Evolutionary conservation across 1,140 invertebrate genomes (phyloP).

Genomic region (Heliconius eleuchia): DNA sequence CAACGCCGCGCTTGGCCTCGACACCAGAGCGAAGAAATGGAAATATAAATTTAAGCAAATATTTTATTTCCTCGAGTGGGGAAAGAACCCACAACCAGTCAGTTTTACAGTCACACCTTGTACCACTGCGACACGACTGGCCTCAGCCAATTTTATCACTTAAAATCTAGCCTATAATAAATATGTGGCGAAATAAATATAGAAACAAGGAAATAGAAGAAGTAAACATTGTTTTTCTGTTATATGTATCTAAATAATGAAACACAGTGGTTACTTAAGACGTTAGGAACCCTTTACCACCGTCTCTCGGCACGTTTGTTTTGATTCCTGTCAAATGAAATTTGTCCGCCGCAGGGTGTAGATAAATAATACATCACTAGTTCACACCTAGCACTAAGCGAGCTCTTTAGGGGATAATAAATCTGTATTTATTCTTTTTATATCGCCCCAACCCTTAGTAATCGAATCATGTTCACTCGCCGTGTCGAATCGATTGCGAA

Average conservation of each 20-base stretch:
- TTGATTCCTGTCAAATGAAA: conserved; percentile 74
- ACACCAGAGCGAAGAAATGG: too few relatives aligned
- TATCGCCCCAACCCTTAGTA: conserved; percentile 69
- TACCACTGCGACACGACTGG: too few relatives aligned
- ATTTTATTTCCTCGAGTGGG: too few relatives aligned
- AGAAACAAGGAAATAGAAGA: neutral
- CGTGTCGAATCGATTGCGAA: conserved; percentile 74
- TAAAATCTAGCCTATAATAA: neutral
- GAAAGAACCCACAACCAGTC: too few relatives aligned
- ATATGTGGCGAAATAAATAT: neutral
- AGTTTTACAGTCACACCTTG: too few relatives aligned
- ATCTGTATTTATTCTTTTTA: conserved; percentile 81
- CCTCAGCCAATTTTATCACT: neutral
- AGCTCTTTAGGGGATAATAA: conserved; percentile 79
- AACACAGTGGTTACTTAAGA: conserved; percentile 23
- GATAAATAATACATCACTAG: conserved; percentile 77
- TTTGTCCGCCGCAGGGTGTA: conserved; percentile 64
- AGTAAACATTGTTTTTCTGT: neutral
- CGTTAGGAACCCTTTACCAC: conserved; percentile 45
- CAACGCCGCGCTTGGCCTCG: too few relatives aligned
- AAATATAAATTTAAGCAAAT: too few relatives aligned
- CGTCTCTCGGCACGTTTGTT: conserved; percentile 55
- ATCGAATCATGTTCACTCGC: conserved; percentile 71
- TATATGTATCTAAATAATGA: too few relatives aligned
- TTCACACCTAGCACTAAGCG: conserved; percentile 77